These are phyloP conservation scores for Solea senegalensis DNA, from an alignment of 2,113 vertebrate species.

Conservation along the genomic window DNA sequence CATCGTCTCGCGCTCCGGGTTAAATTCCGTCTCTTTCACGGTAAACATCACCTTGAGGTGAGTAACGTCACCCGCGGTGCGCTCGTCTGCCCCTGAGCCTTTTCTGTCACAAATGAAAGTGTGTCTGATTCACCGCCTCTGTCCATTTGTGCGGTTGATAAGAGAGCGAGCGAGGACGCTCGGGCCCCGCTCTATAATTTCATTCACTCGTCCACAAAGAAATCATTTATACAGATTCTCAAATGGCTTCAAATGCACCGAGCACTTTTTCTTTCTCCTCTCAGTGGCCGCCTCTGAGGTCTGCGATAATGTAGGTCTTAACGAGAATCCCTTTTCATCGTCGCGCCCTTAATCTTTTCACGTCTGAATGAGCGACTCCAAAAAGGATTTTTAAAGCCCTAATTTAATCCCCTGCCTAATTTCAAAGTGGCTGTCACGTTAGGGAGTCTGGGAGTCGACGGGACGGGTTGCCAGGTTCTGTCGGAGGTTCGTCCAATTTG, in stretches of 20 bases:
- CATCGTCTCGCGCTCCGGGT: not conserved
- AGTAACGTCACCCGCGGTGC: constrained; percentile 52
- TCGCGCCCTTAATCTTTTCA: constrained; percentile 71
- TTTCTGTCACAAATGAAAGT: constrained; percentile 53
- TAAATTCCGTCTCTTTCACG: constrained; percentile 20
- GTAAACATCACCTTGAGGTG: constrained; percentile 59
- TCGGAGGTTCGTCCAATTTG: constrained; percentile 18
- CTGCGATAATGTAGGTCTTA: constrained; percentile 70
- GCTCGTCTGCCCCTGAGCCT: constrained; percentile 44
- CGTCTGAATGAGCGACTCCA: constrained; percentile 76
- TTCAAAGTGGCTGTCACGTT: constrained; percentile 74
- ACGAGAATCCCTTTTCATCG: constrained; percentile 76
- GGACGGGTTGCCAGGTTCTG: constrained; percentile 31
- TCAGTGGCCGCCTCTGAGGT: constrained; percentile 37
- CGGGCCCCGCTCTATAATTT: constrained; percentile 62
- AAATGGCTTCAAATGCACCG: constrained; percentile 57
- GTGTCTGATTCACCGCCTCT: constrained; percentile 35
- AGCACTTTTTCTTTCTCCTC: constrained; percentile 35
- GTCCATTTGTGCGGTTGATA: constrained; percentile 62
- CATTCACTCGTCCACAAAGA: constrained; percentile 69
- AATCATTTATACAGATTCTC: constrained; percentile 67
- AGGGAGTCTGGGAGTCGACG: constrained; percentile 37
- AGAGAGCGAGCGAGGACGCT: constrained; percentile 19
- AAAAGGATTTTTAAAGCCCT: constrained; percentile 75
- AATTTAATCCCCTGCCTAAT: constrained; percentile 77